Percentiles rank a stretch among this genome's conserved stretches.
Evolutionary conservation across 2,113 vertebrate species (phyloP).

Genomic region (Sinocyclocheilus anophthalmus): DNA sequence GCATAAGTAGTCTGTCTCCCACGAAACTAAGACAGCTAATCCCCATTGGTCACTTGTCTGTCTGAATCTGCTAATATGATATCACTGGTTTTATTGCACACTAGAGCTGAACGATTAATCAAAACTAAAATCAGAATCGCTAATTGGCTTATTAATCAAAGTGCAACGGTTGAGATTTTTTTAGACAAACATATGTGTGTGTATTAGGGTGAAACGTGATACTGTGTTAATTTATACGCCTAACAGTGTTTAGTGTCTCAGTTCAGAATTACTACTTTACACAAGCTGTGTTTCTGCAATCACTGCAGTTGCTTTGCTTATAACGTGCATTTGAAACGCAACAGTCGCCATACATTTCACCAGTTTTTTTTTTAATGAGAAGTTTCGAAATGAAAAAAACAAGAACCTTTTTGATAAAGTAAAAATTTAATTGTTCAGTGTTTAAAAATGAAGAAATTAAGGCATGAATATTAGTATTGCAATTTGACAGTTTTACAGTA

Average conservation of each 20-base stretch:
- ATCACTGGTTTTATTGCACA: not conserved
- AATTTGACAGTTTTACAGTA: not conserved
- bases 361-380: not conserved
- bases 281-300: not conserved
- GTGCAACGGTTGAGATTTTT: not conserved
- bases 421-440: not conserved
- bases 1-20: slow-evolving; percentile 38
- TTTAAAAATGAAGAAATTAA: not conserved
- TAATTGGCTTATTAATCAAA: not conserved
- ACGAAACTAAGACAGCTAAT: slow-evolving; percentile 43
- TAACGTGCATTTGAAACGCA: not conserved
- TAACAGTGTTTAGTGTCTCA: not conserved
- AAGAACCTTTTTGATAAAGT: not conserved
- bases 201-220: not conserved
- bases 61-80: slow-evolving; percentile 1
- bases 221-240: not conserved
- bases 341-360: not conserved
- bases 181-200: not conserved
- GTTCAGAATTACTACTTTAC: not conserved
- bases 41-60: slow-evolving; percentile 11
- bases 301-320: not conserved
- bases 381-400: not conserved
- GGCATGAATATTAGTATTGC: not conserved
- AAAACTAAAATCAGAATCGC: not conserved
- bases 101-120: not conserved